Percentiles rank a stretch among this genome's conserved stretches.
phyloP scores from a whole-genome alignment of 2,797 vertebrate genomes.

The Argentina silus region DNA sequence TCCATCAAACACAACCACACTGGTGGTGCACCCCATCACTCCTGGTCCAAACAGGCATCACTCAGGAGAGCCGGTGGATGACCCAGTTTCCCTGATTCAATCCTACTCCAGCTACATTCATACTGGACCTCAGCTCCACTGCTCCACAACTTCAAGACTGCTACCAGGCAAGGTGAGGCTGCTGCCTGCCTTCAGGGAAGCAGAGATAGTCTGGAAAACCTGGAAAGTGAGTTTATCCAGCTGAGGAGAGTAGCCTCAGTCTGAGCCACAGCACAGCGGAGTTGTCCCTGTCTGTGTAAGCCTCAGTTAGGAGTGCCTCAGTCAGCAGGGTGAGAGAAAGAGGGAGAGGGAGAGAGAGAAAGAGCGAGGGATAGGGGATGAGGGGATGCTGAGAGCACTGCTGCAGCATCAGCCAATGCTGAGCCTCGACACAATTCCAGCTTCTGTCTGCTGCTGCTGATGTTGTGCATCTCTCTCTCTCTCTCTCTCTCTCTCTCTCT shows the following conservation, averaged over 20 bases:
- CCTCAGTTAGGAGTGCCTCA: constrained; percentile 55
- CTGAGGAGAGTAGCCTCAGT: constrained; percentile 21
- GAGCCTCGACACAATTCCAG: constrained; percentile 49
- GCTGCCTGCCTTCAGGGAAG: constrained; percentile 31
- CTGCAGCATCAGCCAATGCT: constrained; percentile 66
- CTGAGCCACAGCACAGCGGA: constrained; percentile 29
- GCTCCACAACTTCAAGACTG: constrained; percentile 43
- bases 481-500: constrained; percentile 45
- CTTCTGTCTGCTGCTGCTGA: constrained; percentile 30
- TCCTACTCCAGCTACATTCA: constrained; percentile 51
- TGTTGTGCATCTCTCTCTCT: constrained; percentile 35
- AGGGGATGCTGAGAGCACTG: constrained; percentile 70
- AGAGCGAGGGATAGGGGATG: constrained; percentile 56
- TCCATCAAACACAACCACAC: constrained; percentile 90
- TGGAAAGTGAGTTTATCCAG: constrained; percentile 39
- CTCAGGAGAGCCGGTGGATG: constrained; percentile 61
- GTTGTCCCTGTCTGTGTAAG: constrained; percentile 48
- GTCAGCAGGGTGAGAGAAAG: constrained; percentile 67
- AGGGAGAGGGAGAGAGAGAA: constrained; percentile 49
- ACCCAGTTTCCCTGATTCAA: constrained; percentile 59
- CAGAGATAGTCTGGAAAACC: constrained; percentile 22
- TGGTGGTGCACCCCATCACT: constrained; percentile 96
- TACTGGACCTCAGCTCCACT: constrained; percentile 46
- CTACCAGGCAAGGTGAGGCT: constrained; percentile 24
- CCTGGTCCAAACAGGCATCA: constrained; percentile 58